Evolutionary conservation across 2,888 invertebrate genomes (phyloP).

Genomic region (Graphium colonna): DNA sequence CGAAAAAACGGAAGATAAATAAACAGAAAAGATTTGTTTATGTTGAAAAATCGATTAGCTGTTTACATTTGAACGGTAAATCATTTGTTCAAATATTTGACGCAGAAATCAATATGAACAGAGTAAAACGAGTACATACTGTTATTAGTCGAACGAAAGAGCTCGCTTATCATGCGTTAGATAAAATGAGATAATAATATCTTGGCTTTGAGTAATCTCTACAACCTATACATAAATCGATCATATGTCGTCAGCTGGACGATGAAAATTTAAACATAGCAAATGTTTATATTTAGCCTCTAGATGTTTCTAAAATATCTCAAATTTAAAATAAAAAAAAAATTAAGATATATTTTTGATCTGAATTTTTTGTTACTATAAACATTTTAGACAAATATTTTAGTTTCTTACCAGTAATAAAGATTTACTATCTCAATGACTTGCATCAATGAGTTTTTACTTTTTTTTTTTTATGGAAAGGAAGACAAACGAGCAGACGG

Average conservation of each 20-base stretch:
- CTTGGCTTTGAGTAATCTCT: background rate
- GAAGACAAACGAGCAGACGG: too few relatives aligned
- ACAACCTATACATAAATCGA: constrained; percentile 4
- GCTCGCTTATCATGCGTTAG: constrained; percentile 11
- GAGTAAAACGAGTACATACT: background rate
- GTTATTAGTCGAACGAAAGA: background rate
- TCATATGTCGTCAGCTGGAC: background rate
- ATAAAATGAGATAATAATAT: constrained; percentile 17
- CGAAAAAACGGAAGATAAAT: background rate
- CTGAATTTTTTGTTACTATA: too few relatives aligned
- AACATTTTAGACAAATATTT: too few relatives aligned
- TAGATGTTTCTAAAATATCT: too few relatives aligned
- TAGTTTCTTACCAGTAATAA: too few relatives aligned
- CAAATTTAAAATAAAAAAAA: too few relatives aligned
- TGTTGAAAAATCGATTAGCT: background rate
- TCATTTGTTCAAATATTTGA: background rate
- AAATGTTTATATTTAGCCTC: too few relatives aligned
- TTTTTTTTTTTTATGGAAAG: too few relatives aligned
- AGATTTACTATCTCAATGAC: too few relatives aligned
- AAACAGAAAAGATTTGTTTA: background rate
- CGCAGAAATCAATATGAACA: background rate
- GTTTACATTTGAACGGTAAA: background rate
- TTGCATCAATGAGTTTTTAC: too few relatives aligned
- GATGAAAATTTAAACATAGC: background rate
- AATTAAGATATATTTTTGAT: too few relatives aligned